A percentile compares a stretch with the other conserved stretches of the same genome.
Conservation (phyloP, 2,888 invertebrate species). For the Lochmaea crataegi region DNA sequence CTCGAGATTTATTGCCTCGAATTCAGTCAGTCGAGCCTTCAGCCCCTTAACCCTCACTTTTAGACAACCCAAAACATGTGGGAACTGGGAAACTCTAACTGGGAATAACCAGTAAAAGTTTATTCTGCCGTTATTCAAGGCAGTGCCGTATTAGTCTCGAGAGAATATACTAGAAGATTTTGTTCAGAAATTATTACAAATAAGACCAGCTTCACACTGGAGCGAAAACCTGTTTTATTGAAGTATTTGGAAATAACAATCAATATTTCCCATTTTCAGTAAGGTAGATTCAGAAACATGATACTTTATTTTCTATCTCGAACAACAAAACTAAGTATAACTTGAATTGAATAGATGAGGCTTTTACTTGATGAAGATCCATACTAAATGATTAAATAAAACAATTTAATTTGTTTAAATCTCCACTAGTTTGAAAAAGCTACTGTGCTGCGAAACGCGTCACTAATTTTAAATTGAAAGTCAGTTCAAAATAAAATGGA, state of each 20-base stretch:
- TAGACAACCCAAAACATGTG: conserved; percentile 14
- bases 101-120: conserved; percentile 23
- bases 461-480: no score
- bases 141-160: conserved; percentile 5
- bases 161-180: not conserved
- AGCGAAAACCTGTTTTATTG: not conserved
- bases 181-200: conserved; percentile 1
- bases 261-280: not conserved
- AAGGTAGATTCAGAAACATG: no score
- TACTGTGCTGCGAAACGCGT: no score
- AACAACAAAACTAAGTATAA: no score
- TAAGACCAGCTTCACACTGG: not conserved
- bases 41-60: conserved; percentile 14
- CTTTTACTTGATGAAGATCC: no score
- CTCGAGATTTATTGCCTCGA: conserved; percentile 30
- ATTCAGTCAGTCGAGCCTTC: conserved; percentile 17
- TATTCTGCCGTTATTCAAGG: conserved; percentile 14
- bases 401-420: no score
- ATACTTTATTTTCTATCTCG: no score
- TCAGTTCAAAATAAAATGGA: no score
- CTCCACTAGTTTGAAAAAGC: no score
- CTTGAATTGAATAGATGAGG: no score
- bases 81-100: conserved; percentile 14
- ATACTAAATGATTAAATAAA: no score
- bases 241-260: no score